Conservation (phyloP, 2,113 vertebrate species). For the Propithecus coquereli region DNA sequence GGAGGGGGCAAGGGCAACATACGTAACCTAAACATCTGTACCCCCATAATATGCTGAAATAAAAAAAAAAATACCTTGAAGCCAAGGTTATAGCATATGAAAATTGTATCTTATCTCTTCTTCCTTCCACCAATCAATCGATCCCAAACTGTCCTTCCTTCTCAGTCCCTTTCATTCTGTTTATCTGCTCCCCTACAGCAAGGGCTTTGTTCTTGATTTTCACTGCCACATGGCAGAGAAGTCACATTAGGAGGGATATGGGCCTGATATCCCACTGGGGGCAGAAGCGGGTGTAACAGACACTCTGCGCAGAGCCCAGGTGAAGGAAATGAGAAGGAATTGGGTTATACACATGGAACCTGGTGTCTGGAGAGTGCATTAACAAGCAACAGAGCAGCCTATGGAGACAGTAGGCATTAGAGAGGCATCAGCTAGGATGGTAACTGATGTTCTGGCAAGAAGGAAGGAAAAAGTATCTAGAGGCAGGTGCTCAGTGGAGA, state of each 20-base stretch:
- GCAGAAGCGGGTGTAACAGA: background rate
- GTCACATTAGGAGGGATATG: background rate
- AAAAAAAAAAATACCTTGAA: background rate
- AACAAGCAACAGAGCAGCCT: background rate
- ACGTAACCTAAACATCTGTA: no score
- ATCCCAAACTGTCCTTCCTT: background rate
- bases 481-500: background rate
- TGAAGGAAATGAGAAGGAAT: background rate
- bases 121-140: background rate
- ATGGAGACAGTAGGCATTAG: background rate
- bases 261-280: rapidly evolving
- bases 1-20: no score
- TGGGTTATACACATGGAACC: background rate
- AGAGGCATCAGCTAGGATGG: background rate
- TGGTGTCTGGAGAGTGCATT: background rate
- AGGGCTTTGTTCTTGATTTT: background rate
- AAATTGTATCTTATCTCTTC: background rate
- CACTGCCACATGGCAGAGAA: background rate
- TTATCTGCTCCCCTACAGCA: background rate
- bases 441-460: background rate
- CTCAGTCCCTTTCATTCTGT: background rate
- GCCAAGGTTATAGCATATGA: background rate
- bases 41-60: no score
- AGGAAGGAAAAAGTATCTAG: background rate
- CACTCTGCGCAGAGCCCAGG: background rate